Base-by-base conservation (phyloP, 2,797 vertebrate genomes). In the Meda fulgida region DNA sequence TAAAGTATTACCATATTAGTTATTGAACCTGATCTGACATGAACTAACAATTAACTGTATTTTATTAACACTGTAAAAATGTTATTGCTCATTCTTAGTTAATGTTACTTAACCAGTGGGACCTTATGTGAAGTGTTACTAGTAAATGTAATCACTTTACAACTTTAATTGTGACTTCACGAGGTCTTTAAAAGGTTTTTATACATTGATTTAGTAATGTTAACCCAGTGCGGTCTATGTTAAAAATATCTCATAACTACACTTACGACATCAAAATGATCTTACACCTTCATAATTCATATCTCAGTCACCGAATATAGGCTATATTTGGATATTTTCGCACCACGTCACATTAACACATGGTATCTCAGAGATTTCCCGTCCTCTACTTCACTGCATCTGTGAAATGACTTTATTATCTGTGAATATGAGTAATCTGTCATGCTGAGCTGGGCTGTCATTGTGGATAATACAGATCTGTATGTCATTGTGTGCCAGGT, bases 391-490 rank as follows among this genome's bases (percentile, higher is more conserved):
- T n/a, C 19, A 29, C 23, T 87, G 55, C 38, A 40, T 70, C 23
- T 23, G 65, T 80, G 38, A 70, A 31, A 40, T 36, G 38, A 31
- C 53, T 58, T 18, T 29, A 34, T 65, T 51, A 73, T 55, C 36
- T 46, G 31, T 73, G 70, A 51, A 40, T 63, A 51, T 80, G 78
- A 79, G 67, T 82, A 63, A 79, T 51, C 16, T 46, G 11, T 72
- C 76, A 43, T 65, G 48, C 55, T 80, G 34, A 18, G 80, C 55
- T 63, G 58, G 21, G 29, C 26, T 75, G 75, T 38, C 48, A 78
- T 18, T 63, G 23, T 19, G 26, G 13, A 76, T 76, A 60, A 53
- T 58, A 40, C 36, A 58, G 48, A 84, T 66, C 14, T 40, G 55
- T 31, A 18, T 75, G 26, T 9, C 11, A 65, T 84, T 60, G 75